These are phyloP conservation scores for Varecia variegata DNA, from an alignment of 2,797 vertebrate species.

Conservation along the genomic window DNA sequence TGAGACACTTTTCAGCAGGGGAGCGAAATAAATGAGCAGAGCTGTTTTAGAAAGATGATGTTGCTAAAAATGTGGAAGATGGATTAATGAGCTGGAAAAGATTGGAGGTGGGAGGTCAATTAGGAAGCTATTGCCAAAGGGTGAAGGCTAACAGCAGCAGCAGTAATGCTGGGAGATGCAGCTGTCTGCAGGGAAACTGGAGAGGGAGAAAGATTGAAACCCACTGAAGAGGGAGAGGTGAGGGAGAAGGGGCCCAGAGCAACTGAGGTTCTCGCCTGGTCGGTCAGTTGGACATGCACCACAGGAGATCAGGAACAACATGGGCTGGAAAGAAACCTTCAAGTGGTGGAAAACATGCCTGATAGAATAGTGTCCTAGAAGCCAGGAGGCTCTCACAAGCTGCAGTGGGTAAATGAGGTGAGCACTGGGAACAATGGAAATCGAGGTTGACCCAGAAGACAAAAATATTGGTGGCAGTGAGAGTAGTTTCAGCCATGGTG, in stretches of 20 bases:
- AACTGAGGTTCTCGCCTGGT: background rate
- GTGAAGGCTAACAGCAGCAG: background rate
- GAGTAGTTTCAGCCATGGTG: background rate
- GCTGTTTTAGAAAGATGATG: conserved; percentile 50
- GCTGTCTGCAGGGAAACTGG: background rate
- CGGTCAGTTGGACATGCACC: background rate
- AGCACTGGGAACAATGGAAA: background rate
- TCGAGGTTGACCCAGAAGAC: background rate
- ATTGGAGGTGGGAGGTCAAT: conserved; percentile 68
- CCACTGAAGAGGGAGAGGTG: background rate
- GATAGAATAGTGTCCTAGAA: background rate
- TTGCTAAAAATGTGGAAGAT: conserved; percentile 63
- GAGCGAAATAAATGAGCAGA: conserved; percentile 62
- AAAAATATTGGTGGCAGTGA: background rate
- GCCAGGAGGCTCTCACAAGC: background rate
- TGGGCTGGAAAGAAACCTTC: background rate
- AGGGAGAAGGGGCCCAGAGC: background rate
- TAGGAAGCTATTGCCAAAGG: conserved; percentile 57
- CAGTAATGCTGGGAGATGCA: background rate
- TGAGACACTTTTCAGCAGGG: conserved; percentile 44
- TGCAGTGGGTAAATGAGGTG: background rate
- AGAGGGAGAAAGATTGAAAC: background rate
- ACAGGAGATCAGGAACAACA: background rate
- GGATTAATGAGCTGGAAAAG: conserved; percentile 72
- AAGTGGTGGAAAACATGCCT: no score